Base-by-base conservation (phyloP, 1,140 invertebrate species). In the Probaryconus sp. region DNA sequence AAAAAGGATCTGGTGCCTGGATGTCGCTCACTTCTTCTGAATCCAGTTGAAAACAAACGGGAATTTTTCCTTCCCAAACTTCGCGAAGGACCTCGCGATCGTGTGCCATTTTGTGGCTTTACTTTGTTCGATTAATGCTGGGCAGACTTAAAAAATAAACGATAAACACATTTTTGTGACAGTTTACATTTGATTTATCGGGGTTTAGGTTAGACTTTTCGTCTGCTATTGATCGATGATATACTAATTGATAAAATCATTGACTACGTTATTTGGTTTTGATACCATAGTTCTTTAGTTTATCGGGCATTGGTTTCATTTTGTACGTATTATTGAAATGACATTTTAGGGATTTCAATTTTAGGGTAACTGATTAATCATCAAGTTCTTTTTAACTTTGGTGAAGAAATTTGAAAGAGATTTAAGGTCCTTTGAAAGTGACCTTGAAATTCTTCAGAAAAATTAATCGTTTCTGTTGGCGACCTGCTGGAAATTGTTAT, bases 31-130 rank as follows among this genome's bases (percentile, higher is more conserved):
- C 92, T 90, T 99, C 97, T 76, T 98, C 94, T 11, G 93, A 89
- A 79, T 96, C 91, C 18, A 98, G 88, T 77, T 92, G 91, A 87
- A 99, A 98, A 85, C 95, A 96, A 43, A 98, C 91, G 0, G 97
- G 96, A 38, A 99, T 89, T 87, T 95, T 94, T 3, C 96, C 97
- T 81, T 98, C 95, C 97, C 97, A 99, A 79, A 98, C 92, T 90
- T 97, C 95, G 31, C 96, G 90, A 37, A 98, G 85, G 53, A 98
- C 93, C 90, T 98, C 97, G 68, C 95, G 90, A 84, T 98, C 96
- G 80, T 95, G 95, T 35, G 95, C 94, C 96, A 97, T 97, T 72
- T 20, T 71, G 3, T 35, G 4, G 5, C n/a, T 5, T 18, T 17
- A 13, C n/a, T 51, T 31, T 13, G 21, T 33, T n/a, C 5, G 18